Base-by-base conservation (phyloP, 2,888 invertebrate genomes). In the Acronicta alni region DNA sequence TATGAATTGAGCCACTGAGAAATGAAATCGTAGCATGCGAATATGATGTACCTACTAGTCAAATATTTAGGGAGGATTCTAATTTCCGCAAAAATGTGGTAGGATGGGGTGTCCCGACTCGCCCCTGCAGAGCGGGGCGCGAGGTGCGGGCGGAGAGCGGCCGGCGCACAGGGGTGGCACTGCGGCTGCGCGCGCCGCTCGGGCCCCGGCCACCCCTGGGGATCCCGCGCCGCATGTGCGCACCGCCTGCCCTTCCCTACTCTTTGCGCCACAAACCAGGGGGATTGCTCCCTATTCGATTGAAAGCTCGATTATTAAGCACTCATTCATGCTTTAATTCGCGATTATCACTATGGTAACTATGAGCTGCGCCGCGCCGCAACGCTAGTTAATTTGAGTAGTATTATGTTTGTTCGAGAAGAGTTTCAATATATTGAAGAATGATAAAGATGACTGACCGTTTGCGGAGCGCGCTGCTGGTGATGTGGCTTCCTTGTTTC, bases 401-500 rank as follows among this genome's bases (percentile, higher is more conserved):
- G 47, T n/a, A n/a, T n/a, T n/a, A n/a, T n/a, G 63, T 67, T 54
- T 56, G 42, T 14, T 61, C 46, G n/a, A 47, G 26, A 54, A 63
- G 1, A 17, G 20, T 18, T 30, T 43, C 12, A 12, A 46, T 23
- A n/a, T n/a, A n/a, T 23, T 44, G 10, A 30, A 14, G 17, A 41
- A 5, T 30, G 17, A 39, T 20, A 20, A 30, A 30, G 7, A 41
- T 37, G n/a, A 89, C 95, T 95, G 77, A 96, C 96, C 96, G 87
- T 95, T 96, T 89, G 95, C 93, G 85, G 96, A 95, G 87, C 95
- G 95, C 58, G 95, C 96, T 70, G 96, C 96, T 46, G 96, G 96
- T 55, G 96, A 96, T 60, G 96, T 95, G 72, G 95, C 95, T 86
- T 97, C 97, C 91, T 96, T 96, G 87, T 94, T 95, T 89, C 95